Evolutionary conservation across 2,888 invertebrate species (phyloP).

Genomic region (Tachina fera): DNA sequence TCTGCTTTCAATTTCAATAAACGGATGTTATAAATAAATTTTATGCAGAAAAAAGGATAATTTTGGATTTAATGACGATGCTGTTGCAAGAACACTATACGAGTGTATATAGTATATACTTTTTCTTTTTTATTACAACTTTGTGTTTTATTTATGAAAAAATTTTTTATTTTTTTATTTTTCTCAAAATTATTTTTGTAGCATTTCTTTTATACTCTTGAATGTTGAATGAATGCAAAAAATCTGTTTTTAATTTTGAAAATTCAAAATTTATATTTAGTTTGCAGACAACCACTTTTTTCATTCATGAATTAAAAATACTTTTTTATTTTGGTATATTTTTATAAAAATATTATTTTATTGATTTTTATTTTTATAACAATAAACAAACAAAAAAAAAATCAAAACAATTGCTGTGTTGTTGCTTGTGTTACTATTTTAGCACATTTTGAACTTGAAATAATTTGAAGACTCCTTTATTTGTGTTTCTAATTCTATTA

Average conservation of each 20-base stretch:
- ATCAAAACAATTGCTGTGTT: slow-evolving; percentile 35
- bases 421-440: slow-evolving; percentile 46
- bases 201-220: slow-evolving; percentile 26
- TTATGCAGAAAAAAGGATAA: slow-evolving; percentile 42
- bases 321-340: slow-evolving; percentile 21
- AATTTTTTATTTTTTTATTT: slow-evolving; percentile 14
- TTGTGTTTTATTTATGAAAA: slow-evolving; percentile 58
- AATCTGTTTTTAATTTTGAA: slow-evolving; percentile 46
- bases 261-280: slow-evolving; percentile 60
- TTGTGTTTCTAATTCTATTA: slow-evolving; percentile 25
- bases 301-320: slow-evolving; percentile 53
- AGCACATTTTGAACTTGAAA: slow-evolving; percentile 49
- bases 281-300: slow-evolving; percentile 69
- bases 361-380: slow-evolving; percentile 68
- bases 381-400: slow-evolving; percentile 33
- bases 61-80: slow-evolving; percentile 40
- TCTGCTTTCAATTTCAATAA: slow-evolving; percentile 25
- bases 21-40: slow-evolving; percentile 49
- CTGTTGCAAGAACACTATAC: slow-evolving; percentile 17
- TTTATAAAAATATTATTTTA: slow-evolving; percentile 61
- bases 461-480: slow-evolving; percentile 44
- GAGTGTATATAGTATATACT: too few relatives aligned
- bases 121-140: slow-evolving; percentile 17
- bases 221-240: slow-evolving; percentile 36
- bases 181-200: slow-evolving; percentile 25